Conservation (phyloP, 1,140 invertebrate species). For the Drosophila pseudoananassae region DNA sequence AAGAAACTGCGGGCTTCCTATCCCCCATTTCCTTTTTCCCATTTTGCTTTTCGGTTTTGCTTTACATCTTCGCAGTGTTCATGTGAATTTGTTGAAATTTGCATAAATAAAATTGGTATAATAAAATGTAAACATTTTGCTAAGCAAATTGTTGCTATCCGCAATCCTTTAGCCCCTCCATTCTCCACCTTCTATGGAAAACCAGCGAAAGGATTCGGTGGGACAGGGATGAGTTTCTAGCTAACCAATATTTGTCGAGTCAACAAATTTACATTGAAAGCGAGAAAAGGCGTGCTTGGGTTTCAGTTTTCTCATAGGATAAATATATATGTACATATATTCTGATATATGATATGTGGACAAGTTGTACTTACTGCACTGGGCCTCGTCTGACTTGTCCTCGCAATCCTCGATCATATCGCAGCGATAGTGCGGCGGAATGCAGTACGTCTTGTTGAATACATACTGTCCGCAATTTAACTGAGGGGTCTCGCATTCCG, state of each 20-base stretch:
- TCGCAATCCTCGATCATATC: constrained; percentile 97
- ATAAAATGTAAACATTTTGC: constrained; percentile 81
- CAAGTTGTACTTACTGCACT: constrained; percentile 92
- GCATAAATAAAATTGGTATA: constrained; percentile 81
- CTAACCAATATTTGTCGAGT: constrained; percentile 68
- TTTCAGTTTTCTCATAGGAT: constrained; percentile 4
- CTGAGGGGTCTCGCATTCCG: constrained; percentile 94
- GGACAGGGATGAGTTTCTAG: background rate
- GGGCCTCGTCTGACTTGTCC: constrained; percentile 96
- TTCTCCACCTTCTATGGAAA: too few relatives aligned
- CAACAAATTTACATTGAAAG: constrained; percentile 72
- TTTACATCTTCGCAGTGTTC: constrained; percentile 12
- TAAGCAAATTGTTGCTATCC: constrained; percentile 70
- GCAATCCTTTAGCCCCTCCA: background rate
- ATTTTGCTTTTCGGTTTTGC: too few relatives aligned
- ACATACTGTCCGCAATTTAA: constrained; percentile 95
- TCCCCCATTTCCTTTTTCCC: too few relatives aligned
- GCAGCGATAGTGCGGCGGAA: constrained; percentile 94
- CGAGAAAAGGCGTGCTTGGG: constrained; percentile 17
- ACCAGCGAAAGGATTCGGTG: background rate
- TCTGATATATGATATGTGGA: background rate
- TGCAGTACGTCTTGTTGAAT: constrained; percentile 97
- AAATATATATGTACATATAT: background rate
- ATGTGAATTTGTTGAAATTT: constrained; percentile 65
- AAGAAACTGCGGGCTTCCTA: constrained; percentile 26